Evolutionary conservation across 2,888 invertebrate species (phyloP), one percentile per base, ranked within the genome.

Genomic region (Desoria tigrina): DNA sequence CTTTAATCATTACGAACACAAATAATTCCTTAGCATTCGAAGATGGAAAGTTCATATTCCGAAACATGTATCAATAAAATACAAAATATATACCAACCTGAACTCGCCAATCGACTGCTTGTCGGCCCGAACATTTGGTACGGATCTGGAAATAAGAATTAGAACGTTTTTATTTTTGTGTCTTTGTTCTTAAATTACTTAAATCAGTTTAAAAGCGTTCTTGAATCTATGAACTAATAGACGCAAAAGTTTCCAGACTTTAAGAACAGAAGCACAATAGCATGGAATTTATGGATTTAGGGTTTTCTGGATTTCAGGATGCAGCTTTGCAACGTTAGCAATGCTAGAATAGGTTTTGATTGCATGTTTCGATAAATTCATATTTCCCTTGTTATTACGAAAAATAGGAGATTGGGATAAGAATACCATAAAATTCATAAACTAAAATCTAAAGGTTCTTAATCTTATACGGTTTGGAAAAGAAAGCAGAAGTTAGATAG

Each of bases 71-170:
- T 7, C 32, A 32, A 11, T n/a, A n/a, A n/a, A n/a, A n/a, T n/a
- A n/a, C n/a, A n/a, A n/a, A n/a, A n/a, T n/a, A n/a, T n/a, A n/a
- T 3, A 26, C 55, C 18, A 16, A 55, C 93, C 93, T 85, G 95
- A 94, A 83, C 93, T 94, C 63, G 95, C 95, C 80, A 95, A 85
- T 79, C 95, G 88, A 85, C 94, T 95, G 85, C 94, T 95, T 72
- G 95, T 94, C 69, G 95, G 92, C 70, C 94, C 95, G 82, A 95
- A 94, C 90, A 95, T 92, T 85, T 95, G 94, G 87, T 96, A 96
- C 81, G 95, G 95, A 90, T 96, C 95, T 94, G 88, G 65, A 87
- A 87, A 78, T 79, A 80, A 77, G 76, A 77, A 77, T 63, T 73
- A 64, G 72, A 68, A 39, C 39, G 54, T 61, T 4, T 3, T 24